Conservation (phyloP, 2,113 vertebrate species). For the Larimichthys polyactis region DNA sequence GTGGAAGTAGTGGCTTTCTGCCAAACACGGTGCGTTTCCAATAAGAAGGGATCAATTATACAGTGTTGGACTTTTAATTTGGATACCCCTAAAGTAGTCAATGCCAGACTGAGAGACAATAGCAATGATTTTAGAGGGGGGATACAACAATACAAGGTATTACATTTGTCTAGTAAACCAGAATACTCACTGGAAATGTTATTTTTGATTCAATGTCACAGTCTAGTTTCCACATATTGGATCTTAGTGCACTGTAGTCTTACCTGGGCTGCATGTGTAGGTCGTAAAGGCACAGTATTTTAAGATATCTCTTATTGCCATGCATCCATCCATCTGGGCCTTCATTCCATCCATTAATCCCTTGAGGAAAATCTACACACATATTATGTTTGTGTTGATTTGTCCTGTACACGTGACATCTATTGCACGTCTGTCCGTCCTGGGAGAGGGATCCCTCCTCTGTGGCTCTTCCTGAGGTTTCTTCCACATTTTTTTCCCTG, state of each 20-base stretch:
- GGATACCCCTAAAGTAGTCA: neutral
- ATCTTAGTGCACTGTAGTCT: neutral
- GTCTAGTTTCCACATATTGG: neutral
- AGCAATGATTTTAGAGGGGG: too few relatives aligned
- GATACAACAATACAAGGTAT: neutral
- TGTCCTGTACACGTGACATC: too few relatives aligned
- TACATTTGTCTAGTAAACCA: neutral
- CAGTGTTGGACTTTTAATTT: neutral
- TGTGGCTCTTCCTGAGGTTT: too few relatives aligned
- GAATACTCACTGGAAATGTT: neutral
- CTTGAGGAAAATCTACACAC: neutral
- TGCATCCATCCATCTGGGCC: neutral
- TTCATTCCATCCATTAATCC: neutral
- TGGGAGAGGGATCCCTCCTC: too few relatives aligned
- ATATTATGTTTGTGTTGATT: neutral
- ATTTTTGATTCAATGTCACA: neutral
- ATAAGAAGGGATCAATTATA: neutral
- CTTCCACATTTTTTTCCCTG: too few relatives aligned
- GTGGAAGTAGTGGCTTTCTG: neutral
- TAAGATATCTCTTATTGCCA: neutral
- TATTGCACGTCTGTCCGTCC: too few relatives aligned
- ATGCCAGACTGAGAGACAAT: neutral
- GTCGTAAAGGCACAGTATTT: neutral
- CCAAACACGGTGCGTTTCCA: neutral
- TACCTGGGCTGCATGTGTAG: neutral